Evolutionary conservation across 2,113 vertebrate genomes (phyloP).

Genomic region (Garra rufa): DNA sequence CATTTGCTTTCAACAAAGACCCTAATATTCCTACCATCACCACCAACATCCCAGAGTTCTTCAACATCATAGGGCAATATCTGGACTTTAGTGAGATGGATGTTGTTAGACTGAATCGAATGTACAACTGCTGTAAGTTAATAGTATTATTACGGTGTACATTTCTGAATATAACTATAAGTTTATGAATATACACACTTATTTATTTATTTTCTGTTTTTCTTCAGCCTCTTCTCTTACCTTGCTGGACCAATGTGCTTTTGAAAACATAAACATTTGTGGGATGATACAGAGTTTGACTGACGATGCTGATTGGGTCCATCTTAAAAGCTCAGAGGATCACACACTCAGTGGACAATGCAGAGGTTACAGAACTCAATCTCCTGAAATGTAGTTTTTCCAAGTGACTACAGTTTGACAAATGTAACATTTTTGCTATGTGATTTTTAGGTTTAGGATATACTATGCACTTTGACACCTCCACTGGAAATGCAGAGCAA

Average conservation of each 20-base stretch:
- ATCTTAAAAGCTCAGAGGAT: slow-evolving; percentile 71
- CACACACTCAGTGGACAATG: slow-evolving; percentile 82
- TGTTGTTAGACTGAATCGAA: slow-evolving; percentile 85
- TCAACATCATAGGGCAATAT: slow-evolving; percentile 87
- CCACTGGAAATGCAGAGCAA: slow-evolving; percentile 67
- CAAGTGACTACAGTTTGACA: background rate
- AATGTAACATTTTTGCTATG: background rate
- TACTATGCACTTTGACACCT: slow-evolving; percentile 84
- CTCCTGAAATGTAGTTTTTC: background rate
- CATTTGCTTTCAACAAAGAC: slow-evolving; percentile 89
- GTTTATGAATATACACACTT: background rate
- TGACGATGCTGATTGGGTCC: slow-evolving; percentile 83
- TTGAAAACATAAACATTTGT: slow-evolving; percentile 87
- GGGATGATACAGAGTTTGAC: slow-evolving; percentile 87
- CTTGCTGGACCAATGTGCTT: slow-evolving; percentile 87
- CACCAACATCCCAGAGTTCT: slow-evolving; percentile 87
- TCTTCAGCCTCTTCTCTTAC: slow-evolving; percentile 70
- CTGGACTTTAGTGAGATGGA: slow-evolving; percentile 87
- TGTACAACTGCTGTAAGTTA: slow-evolving; percentile 92
- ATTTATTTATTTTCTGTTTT: background rate
- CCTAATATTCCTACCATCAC: slow-evolving; percentile 83
- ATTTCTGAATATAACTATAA: background rate
- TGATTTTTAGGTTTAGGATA: slow-evolving; percentile 79
- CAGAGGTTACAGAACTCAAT: slow-evolving; percentile 73
- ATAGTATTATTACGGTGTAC: background rate